Base-by-base conservation (phyloP, 2,797 vertebrate genomes). In the Smutsia temminckii region DNA sequence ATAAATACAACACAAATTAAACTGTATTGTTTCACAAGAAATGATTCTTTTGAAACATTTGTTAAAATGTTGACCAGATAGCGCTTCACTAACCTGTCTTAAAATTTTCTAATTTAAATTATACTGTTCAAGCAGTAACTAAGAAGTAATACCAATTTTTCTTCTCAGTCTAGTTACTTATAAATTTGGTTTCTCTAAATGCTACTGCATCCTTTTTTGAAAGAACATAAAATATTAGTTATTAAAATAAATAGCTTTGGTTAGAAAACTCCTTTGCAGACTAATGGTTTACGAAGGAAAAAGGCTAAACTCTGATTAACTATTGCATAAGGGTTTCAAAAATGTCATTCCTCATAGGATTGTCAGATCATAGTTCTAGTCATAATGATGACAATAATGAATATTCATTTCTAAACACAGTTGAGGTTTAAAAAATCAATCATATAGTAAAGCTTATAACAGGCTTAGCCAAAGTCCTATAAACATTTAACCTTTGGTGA, bases 1-100 rank as follows among this genome's bases (percentile, higher is more conserved):
- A 97, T 78, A 94, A 97, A 86, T 94, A 96, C 95, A 93, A 66
- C 83, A 27, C 49, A 85, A 96, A 53, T 68, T 94, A 83, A 81
- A 75, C 77, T 61, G 79, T 20, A 74, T 42, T 89, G 21, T 84
- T 93, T 94, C n/a, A 66, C 0, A 53, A 89, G 78, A 84, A 89
- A 90, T 59, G 5, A 68, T 75, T 93, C 42, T 66, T 80, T 80
- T 77, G 42, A 95, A 92, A 34, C n/a, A 53, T 83, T 78, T 93
- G 6, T 7, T 96, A 92, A 96, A 96, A 97, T 74, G 93, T 87
- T 93, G 92, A 87, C n/a, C 25, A 91, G 53, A 18, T 3, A 18
- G 72, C 25, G 64, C 78, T 83, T 75, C 66, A 95, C 81, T 81
- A 83, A 88, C 21, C 8, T 55, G 12, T 40, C 9, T 71, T 63